Evolutionary conservation across 2,797 vertebrate genomes (phyloP).

Genomic region (Pangasius mekongensis): DNA sequence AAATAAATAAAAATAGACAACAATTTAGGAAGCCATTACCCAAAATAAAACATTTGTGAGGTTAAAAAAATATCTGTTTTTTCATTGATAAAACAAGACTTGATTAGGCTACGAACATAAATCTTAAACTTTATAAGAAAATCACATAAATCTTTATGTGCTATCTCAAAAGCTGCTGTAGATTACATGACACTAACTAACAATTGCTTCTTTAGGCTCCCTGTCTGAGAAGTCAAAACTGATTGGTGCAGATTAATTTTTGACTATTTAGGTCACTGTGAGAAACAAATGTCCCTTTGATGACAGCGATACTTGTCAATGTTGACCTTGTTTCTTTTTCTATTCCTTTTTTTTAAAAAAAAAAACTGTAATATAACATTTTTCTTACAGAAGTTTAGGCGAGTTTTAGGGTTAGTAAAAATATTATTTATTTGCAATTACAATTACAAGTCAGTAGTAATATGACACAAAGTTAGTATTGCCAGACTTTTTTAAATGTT

Average conservation of each 20-base stretch:
- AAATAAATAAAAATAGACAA: neutral
- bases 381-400: neutral
- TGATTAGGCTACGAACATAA: constrained; percentile 12
- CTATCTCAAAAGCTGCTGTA: constrained; percentile 8
- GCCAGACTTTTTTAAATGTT: neutral
- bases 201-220: neutral
- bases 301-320: neutral
- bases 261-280: neutral
- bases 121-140: neutral
- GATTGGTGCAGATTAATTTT: neutral
- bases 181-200: neutral
- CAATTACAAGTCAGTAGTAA: neutral
- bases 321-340: neutral
- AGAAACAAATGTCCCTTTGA: neutral
- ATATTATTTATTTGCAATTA: neutral
- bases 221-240: neutral
- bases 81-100: neutral
- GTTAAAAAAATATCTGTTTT: constrained; percentile 3
- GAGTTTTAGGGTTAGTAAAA: neutral
- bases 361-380: neutral
- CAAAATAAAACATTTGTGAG: constrained; percentile 4
- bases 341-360: too few relatives aligned
- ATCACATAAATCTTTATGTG: neutral
- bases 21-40: neutral
- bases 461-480: constrained; percentile 53